Evolutionary conservation across 2,888 invertebrate species (phyloP).

Genomic region (Helleia helle): DNA sequence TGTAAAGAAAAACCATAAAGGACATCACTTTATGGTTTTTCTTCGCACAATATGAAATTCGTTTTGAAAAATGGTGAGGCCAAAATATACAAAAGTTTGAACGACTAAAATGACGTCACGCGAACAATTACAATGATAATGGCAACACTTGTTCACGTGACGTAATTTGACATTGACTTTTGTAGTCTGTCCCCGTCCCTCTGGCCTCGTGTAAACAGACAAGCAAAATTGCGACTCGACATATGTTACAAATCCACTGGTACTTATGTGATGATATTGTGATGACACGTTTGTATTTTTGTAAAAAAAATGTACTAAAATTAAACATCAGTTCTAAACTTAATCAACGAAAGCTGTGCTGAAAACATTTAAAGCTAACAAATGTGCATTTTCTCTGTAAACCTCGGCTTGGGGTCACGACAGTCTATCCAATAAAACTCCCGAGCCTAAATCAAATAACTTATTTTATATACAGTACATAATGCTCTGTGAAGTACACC

Average conservation of each 20-base stretch:
- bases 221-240: too few species aligned
- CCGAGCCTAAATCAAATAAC: conserved; percentile 13
- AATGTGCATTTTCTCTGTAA: conserved; percentile 56
- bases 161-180: too few species aligned
- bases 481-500: conserved; percentile 56
- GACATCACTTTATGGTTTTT: too few species aligned
- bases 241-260: conserved; percentile 17
- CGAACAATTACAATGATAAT: too few species aligned
- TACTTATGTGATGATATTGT: conserved; percentile 52
- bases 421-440: conserved; percentile 6
- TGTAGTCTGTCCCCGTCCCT: too few species aligned
- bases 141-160: too few species aligned
- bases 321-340: conserved; percentile 24
- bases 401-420: conserved; percentile 23
- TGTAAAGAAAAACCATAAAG: too few species aligned
- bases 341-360: conserved; percentile 48
- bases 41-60: too few species aligned
- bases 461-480: conserved; percentile 50
- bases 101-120: too few species aligned
- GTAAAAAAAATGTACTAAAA: conserved; percentile 22
- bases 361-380: conserved; percentile 56
- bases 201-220: too few species aligned
- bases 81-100: too few species aligned
- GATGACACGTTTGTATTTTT: conserved; percentile 38
- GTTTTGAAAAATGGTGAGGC: too few species aligned